A percentile compares a stretch with the other conserved stretches of the same genome.
Evolutionary conservation across 2,113 vertebrate species (phyloP).

Genomic region (Notiomystis cincta): DNA sequence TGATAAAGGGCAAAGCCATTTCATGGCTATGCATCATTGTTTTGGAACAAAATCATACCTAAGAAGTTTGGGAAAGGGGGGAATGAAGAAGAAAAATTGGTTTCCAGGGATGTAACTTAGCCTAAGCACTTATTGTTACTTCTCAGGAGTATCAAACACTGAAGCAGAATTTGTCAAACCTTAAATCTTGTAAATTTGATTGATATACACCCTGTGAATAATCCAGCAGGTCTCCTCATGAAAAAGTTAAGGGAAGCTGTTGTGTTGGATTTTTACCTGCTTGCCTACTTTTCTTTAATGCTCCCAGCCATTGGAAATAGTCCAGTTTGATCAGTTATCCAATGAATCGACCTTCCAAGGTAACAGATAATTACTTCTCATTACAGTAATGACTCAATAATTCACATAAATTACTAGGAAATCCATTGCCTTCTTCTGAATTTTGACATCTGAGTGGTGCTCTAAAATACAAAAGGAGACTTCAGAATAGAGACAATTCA

Average conservation of each 20-base stretch:
- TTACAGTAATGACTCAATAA: background rate
- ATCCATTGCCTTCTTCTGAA: background rate
- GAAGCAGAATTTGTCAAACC: background rate
- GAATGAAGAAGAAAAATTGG: background rate
- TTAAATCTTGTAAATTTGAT: background rate
- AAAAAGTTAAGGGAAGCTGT: background rate
- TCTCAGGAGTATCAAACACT: background rate
- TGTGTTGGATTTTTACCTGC: background rate
- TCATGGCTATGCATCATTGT: slow-evolving; percentile 45
- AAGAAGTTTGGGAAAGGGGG: background rate
- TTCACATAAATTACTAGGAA: background rate
- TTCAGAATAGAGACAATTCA: background rate
- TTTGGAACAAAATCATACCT: slow-evolving; percentile 6
- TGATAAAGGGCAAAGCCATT: slow-evolving; percentile 45
- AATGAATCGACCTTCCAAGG: background rate
- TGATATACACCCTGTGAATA: background rate
- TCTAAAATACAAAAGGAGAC: background rate
- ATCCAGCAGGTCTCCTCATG: background rate
- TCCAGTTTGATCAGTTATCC: slow-evolving; percentile 5
- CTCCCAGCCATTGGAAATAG: background rate
- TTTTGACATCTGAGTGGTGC: background rate
- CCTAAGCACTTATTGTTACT: background rate
- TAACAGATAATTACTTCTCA: background rate
- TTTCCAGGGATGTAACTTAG: background rate
- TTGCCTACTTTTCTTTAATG: background rate